A percentile compares a stretch with the other conserved stretches of the same genome.
Conservation (phyloP, 1,140 invertebrate species). For the Mylabris phalerata region DNA sequence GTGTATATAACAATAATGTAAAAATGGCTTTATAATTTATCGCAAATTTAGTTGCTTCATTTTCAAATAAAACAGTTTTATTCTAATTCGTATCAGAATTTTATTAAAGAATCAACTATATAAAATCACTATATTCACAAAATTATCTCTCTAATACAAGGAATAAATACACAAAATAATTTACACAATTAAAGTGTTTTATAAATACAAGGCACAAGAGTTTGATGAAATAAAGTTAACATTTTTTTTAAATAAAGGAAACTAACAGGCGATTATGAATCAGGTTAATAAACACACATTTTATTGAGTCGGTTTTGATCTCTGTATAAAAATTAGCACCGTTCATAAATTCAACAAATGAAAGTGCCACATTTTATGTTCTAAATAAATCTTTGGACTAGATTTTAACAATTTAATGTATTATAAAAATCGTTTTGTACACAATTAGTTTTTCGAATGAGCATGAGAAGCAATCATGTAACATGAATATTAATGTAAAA, state of each 20-base stretch:
- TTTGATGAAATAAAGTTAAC: slow-evolving; percentile 19
- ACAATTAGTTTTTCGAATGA: background rate
- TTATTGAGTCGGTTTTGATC: background rate
- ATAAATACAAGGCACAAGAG: slow-evolving; percentile 26
- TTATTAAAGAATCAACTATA: slow-evolving; percentile 17
- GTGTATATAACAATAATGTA: no score
- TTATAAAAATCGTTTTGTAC: slow-evolving; percentile 11
- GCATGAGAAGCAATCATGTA: no score
- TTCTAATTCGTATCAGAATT: slow-evolving; percentile 2
- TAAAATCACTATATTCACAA: slow-evolving; percentile 20
- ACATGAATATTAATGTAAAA: no score
- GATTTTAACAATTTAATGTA: slow-evolving; percentile 12
- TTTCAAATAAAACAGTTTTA: background rate
- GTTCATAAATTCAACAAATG: no score
- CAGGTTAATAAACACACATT: background rate
- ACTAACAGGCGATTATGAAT: background rate
- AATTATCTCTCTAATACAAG: slow-evolving; percentile 14
- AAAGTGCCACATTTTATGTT: background rate
- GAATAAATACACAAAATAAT: slow-evolving; percentile 22
- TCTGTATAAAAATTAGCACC: no score
- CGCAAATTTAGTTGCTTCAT: background rate
- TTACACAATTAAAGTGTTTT: slow-evolving; percentile 13
- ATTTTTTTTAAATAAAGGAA: slow-evolving; percentile 4
- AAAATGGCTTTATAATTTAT: no score
- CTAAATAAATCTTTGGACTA: slow-evolving; percentile 9